Conservation (phyloP, 2,888 invertebrate genomes). For the Merodon equestris region DNA sequence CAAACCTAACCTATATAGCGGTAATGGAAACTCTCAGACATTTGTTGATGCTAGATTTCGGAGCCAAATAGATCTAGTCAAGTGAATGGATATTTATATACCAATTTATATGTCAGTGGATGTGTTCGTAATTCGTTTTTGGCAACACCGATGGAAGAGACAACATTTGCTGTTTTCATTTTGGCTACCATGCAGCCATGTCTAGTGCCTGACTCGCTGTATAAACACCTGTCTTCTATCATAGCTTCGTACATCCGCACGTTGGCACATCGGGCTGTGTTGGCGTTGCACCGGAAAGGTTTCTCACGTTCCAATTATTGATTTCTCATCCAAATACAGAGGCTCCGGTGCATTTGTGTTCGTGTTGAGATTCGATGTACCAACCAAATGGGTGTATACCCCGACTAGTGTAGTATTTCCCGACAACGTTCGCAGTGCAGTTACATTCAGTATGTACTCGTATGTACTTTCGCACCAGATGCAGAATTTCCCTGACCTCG, state of each 20-base stretch:
- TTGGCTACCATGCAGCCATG: conserved; percentile 45
- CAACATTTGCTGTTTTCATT: conserved; percentile 40
- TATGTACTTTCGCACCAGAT: conserved; percentile 43
- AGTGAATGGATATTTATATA: too few species aligned
- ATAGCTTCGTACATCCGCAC: conserved; percentile 15
- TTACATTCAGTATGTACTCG: too few species aligned
- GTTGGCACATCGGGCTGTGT: conserved; percentile 16
- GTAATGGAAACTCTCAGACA: conserved; percentile 7
- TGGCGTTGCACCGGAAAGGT: conserved; percentile 55
- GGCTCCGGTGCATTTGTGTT: too few species aligned
- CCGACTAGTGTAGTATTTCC: conserved; percentile 31
- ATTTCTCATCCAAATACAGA: conserved; percentile 26
- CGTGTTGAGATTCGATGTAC: conserved; percentile 6
- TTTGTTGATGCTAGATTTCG: conserved; percentile 27
- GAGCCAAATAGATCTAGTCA: conserved; percentile 38
- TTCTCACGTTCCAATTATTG: conserved; percentile 63
- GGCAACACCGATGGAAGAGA: conserved; percentile 31
- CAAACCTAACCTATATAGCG: conserved; percentile 42
- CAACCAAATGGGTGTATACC: conserved; percentile 5
- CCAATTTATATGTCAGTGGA: not conserved
- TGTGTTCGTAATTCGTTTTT: conserved; percentile 21
- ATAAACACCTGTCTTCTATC: conserved; percentile 45
- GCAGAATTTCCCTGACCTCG: conserved; percentile 58
- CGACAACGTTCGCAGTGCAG: too few species aligned
- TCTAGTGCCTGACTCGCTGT: conserved; percentile 39